These are phyloP conservation scores for Callopanchax toddi DNA, from an alignment of 2,113 vertebrate species.

Conservation along the genomic window DNA sequence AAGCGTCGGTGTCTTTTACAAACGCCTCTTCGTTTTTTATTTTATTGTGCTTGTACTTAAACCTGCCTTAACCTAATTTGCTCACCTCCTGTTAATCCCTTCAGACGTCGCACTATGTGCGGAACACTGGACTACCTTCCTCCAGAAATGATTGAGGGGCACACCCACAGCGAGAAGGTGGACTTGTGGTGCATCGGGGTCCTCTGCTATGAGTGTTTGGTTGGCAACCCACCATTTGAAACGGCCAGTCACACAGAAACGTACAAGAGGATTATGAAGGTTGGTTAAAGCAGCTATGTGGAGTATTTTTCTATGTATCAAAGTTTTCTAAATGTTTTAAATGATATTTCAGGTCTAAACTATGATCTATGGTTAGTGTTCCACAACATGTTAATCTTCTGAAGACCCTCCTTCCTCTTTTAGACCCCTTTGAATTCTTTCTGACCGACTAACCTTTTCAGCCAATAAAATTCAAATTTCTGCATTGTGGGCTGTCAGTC, in stretches of 20 bases:
- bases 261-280: constrained; percentile 82
- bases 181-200: constrained; percentile 92
- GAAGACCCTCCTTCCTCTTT: no score
- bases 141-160: constrained; percentile 93
- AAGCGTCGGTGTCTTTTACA: background rate
- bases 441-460: no score
- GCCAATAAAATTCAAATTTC: no score
- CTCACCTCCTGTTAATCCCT: constrained; percentile 2
- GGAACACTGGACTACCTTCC: constrained; percentile 93
- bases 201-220: constrained; percentile 89
- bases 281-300: constrained; percentile 30
- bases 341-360: no score
- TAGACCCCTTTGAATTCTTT: no score
- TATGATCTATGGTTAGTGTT: no score
- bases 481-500: no score
- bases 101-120: constrained; percentile 90
- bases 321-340: no score
- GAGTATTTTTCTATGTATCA: no score
- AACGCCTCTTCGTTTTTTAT: background rate
- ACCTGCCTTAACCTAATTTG: background rate
- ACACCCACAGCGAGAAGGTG: constrained; percentile 88
- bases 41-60: background rate
- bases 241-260: constrained; percentile 83
- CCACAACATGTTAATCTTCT: no score
- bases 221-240: constrained; percentile 90